Evolutionary conservation across 2,888 invertebrate genomes (phyloP), one percentile per base, ranked within the genome.

Genomic region (Stenurella melanura): DNA sequence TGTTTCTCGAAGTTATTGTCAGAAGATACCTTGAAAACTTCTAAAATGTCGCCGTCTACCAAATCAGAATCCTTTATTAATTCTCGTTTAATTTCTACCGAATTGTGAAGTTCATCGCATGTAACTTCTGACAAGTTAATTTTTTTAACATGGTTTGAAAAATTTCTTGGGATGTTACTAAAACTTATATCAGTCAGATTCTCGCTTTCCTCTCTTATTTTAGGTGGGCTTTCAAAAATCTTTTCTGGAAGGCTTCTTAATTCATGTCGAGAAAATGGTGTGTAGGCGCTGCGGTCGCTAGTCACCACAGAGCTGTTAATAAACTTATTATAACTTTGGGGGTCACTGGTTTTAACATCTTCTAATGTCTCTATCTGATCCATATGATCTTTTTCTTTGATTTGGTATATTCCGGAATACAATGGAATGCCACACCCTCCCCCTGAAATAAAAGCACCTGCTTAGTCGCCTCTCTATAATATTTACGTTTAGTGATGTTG

Each of bases 151-250:
- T 15, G 15, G n/a, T 50, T n/a, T 50, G n/a, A 50, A 15, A n/a
- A n/a, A 0, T 50, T 12, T 15, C 6, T 50, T 15, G n/a, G 50
- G n/a, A 42, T 19, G 18, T 19, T 12, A 42, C 42, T 18, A 30
- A n/a, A 63, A 34, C 3, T 61, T n/a, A 5, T 17, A 12, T 61
- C 26, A 1, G 15, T 30, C 6, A 5, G n/a, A 30, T 6, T 17
- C 12, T 2, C 17, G 15, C 19, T 21, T 12, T 21, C 18, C 12
- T 64, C 12, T 19, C 6, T 42, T 19, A 15, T 1, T 42, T 42
- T 30, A 12, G 19, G 9, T 9, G 67, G 67, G 26, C 56, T 67
- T 10, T 18, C 56, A 30, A 67, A 67, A 19, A 67, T 67, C 17
- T 56, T 67, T 15, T 56, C 67, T 17, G 67, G 67, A 10, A 67